A percentile compares a stretch with the other conserved stretches of the same genome.
phyloP scores from a whole-genome alignment of 2,113 vertebrate genomes.

The Phycodurus eques region DNA sequence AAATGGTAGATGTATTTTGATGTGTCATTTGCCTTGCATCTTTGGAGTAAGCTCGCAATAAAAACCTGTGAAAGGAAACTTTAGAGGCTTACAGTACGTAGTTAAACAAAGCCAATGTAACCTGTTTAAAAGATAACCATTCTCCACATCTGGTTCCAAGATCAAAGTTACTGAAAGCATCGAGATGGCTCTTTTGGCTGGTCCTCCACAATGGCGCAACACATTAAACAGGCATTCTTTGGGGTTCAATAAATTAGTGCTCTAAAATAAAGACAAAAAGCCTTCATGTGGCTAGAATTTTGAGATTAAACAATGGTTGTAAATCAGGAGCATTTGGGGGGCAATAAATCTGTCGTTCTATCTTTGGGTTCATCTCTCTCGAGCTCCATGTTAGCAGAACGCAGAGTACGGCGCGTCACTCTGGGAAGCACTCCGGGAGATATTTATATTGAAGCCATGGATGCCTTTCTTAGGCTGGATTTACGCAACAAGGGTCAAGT shows the following conservation, averaged over 20 bases:
- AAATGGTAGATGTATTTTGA: constrained; percentile 46
- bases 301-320: constrained; percentile 69
- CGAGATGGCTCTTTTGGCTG: constrained; percentile 52
- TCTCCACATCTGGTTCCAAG: constrained; percentile 52
- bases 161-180: constrained; percentile 60
- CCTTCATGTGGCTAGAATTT: constrained; percentile 70
- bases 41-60: constrained; percentile 13
- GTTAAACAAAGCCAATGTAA: constrained; percentile 15
- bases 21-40: not conserved
- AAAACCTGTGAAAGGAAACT: not conserved
- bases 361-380: constrained; percentile 50
- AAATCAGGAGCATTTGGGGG: constrained; percentile 63
- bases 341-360: constrained; percentile 59
- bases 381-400: constrained; percentile 39
- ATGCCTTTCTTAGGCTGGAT: not conserved
- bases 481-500: not conserved
- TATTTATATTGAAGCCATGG: not conserved
- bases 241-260: constrained; percentile 57
- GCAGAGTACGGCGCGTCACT: constrained; percentile 40
- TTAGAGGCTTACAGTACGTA: not conserved
- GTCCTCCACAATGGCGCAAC: constrained; percentile 50
- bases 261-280: constrained; percentile 52
- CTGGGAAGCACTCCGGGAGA: constrained; percentile 39
- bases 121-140: constrained; percentile 46
- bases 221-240: constrained; percentile 55